These are phyloP conservation scores for Parnassius smintheus DNA, from an alignment of 2,888 invertebrate species.

Conservation along the genomic window DNA sequence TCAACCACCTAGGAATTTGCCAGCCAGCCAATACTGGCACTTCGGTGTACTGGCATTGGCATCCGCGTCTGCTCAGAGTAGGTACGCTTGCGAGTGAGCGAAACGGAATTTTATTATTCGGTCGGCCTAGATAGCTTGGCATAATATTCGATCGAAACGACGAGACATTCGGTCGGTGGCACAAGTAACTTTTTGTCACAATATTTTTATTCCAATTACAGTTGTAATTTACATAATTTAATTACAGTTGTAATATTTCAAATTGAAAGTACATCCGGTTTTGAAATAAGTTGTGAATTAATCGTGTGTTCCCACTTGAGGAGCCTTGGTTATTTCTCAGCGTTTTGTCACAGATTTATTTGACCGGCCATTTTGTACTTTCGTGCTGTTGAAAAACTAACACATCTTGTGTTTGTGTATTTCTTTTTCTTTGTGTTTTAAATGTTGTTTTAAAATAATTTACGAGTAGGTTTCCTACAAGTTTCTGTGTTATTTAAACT, in stretches of 20 bases:
- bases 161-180: conserved; percentile 29
- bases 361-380: conserved; percentile 72
- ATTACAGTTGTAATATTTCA: conserved; percentile 42
- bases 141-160: conserved; percentile 36
- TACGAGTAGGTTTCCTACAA: neutral
- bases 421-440: conserved; percentile 7
- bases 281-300: conserved; percentile 32
- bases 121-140: conserved; percentile 38
- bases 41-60: conserved; percentile 58
- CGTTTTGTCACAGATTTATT: conserved; percentile 39
- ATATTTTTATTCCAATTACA: conserved; percentile 41
- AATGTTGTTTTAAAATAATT: neutral
- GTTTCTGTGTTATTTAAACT: neutral
- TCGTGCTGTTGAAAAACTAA: conserved; percentile 41
- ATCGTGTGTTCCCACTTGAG: conserved; percentile 38
- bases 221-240: conserved; percentile 49
- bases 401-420: conserved; percentile 3
- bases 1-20: conserved; percentile 56
- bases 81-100: conserved; percentile 57
- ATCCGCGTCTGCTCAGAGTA: conserved; percentile 49
- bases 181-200: conserved; percentile 31
- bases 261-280: conserved; percentile 18
- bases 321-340: conserved; percentile 29
- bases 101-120: conserved; percentile 53
- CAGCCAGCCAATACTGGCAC: conserved; percentile 68